Base-by-base conservation (phyloP, 2,797 vertebrate genomes). In the Pterois miles region DNA sequence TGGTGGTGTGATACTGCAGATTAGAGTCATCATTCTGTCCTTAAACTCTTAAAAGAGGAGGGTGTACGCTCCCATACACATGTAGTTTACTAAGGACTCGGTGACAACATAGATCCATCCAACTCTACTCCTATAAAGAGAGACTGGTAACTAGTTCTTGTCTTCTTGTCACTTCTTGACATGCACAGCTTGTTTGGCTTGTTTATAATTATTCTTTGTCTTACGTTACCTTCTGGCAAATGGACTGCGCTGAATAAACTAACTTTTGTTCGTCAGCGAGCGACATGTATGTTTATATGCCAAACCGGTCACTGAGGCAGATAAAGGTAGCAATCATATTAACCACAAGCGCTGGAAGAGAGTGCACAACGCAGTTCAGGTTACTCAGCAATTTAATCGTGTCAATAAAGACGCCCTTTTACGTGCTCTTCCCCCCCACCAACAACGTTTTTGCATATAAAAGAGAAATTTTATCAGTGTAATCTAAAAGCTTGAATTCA, bases 301-400 rank as follows among this genome's bases (percentile, higher is more conserved):
- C 79, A 88, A 69, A 85, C 31, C n/a, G n/a, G 34, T 91, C 85
- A 77, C 34, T 23, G 58, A 68, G 54, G 69, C 53, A 71, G 70
- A 87, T 77, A 74, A 83, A 86, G 54, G 83, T 76, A 80, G 64
- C 81, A 76, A 78, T 87, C 67, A 80, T 62, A 66, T 73, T 53
- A 82, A 82, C 81, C 85, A 65, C 83, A 89, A 86, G 66, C 74
- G 58, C 8, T 82, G 48, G 50, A 74, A 58, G 57, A 63, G 67
- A 80, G 83, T 53, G n/a, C 1, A 34, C 69, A 22, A 7, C 20
- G 53, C 59, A 69, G 88, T 82, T 92, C 72, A 75, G 64, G 82
- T 93, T 93, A 87, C 90, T 66, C 29, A 22, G 77, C 78, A 72
- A 78, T 86, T 85, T 80, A 85, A 84, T 71, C 8, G 5, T 69